A percentile compares a stretch with the other conserved stretches of the same genome.
Conservation (phyloP, 2,888 invertebrate species). For the Vandiemenella viatica region DNA sequence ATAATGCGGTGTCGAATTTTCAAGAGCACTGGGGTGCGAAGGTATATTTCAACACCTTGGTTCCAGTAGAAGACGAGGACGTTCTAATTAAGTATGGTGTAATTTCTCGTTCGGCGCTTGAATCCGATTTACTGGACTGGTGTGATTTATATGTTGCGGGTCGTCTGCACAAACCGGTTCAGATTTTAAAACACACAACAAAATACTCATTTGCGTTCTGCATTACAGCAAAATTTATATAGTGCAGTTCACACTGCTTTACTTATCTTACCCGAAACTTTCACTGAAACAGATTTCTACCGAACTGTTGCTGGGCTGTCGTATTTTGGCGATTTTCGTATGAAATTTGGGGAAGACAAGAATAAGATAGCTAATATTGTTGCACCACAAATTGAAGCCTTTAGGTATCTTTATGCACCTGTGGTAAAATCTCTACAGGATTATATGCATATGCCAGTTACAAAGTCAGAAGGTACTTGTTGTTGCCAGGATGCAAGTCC, state of each 20-base stretch:
- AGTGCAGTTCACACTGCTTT: conserved; percentile 79
- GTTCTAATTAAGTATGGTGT: conserved; percentile 84
- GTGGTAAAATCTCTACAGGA: conserved; percentile 47
- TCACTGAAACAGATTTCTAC: conserved; percentile 76
- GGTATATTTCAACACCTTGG: conserved; percentile 87
- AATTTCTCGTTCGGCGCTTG: conserved; percentile 60
- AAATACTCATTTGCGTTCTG: conserved; percentile 49
- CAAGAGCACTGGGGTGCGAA: conserved; percentile 80
- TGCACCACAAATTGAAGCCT: conserved; percentile 58
- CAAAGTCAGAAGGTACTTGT: conserved; percentile 22
- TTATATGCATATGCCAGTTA: conserved; percentile 44
- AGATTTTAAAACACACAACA: conserved; percentile 40
- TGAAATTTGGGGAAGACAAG: conserved; percentile 93
- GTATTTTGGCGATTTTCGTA: conserved; percentile 90
- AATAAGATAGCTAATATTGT: conserved; percentile 88
- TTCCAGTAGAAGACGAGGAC: conserved; percentile 55
- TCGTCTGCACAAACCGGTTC: conserved; percentile 89
- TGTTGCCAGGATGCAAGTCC: conserved; percentile 62
- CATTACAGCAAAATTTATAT: conserved; percentile 59
- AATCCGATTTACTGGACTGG: conserved; percentile 84
- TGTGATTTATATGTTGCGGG: conserved; percentile 83
- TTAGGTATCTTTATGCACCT: conserved; percentile 63
- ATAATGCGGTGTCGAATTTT: conserved; percentile 51
- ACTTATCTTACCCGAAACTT: conserved; percentile 71
- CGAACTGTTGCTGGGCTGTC: conserved; percentile 73